phyloP scores from a whole-genome alignment of 2,888 invertebrate genomes.

The Lamellibrachia satsuma region DNA sequence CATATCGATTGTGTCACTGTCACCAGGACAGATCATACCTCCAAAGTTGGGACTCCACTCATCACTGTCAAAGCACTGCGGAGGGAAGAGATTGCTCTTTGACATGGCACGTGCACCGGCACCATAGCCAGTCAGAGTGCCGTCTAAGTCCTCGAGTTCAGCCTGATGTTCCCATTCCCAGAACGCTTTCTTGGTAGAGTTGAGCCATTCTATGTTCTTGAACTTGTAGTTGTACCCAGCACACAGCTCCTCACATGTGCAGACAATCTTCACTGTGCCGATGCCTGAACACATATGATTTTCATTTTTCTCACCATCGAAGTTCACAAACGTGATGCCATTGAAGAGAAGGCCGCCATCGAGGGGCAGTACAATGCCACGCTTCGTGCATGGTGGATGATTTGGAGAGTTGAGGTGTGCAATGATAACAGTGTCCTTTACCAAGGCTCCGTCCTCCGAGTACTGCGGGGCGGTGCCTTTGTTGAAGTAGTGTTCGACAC shows the following conservation, averaged over 20 bases:
- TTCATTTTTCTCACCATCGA: slow-evolving; percentile 25
- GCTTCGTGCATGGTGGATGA: slow-evolving; percentile 14
- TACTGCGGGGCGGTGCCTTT: neutral
- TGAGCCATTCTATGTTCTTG: slow-evolving; percentile 40
- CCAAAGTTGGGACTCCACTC: slow-evolving; percentile 28
- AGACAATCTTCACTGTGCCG: slow-evolving; percentile 29
- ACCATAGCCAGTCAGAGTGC: slow-evolving; percentile 48
- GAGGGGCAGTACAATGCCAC: slow-evolving; percentile 35
- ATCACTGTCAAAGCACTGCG: neutral
- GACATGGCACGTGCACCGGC: slow-evolving; percentile 37
- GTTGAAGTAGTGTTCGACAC: slow-evolving; percentile 39
- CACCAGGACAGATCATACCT: slow-evolving; percentile 29
- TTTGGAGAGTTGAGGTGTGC: slow-evolving; percentile 22
- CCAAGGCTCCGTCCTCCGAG: slow-evolving; percentile 28
- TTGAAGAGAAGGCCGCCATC: slow-evolving; percentile 31
- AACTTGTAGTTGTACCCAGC: slow-evolving; percentile 49
- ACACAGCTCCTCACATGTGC: slow-evolving; percentile 35
- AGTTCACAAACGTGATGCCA: slow-evolving; percentile 35
- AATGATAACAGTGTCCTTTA: slow-evolving; percentile 28
- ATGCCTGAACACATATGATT: slow-evolving; percentile 18
- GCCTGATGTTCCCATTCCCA: slow-evolving; percentile 44
- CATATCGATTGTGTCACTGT: slow-evolving; percentile 25
- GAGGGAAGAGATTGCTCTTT: slow-evolving; percentile 9
- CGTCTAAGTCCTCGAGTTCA: slow-evolving; percentile 53
- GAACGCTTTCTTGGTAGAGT: slow-evolving; percentile 41